Evolutionary conservation across 2,888 invertebrate genomes (phyloP), one percentile per base, ranked within the genome.

Genomic region (Sesia bembeciformis): DNA sequence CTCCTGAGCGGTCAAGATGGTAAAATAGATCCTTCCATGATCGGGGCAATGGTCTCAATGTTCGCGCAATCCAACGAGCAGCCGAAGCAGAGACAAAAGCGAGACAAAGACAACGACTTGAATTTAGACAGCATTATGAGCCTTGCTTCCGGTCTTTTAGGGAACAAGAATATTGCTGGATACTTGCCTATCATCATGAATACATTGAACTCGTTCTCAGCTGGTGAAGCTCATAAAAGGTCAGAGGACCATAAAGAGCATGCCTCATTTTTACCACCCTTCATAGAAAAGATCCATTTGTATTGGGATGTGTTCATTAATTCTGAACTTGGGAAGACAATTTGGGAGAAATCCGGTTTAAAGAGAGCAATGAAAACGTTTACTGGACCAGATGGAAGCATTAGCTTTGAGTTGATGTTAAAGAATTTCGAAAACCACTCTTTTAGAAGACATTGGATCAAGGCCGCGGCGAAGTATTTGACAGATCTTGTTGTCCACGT

Each of bases 381-480:
- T 77, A 90, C 91, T 3, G 93, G 93, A 39, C 90, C 92, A 1
- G 90, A 93, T 55, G 95, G 95, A 0, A 92, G 91, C 58, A 81
- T 96, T 57, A 93, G 93, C 69, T 94, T 94, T 64, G 93, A 93
- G 51, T 90, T 92, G 60, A 92, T 96, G 68, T 91, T 95, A 63
- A 94, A 93, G 66, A 93, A 94, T 63, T 92, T 96, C 62, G 95
- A 96, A 72, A 95, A 96, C 72, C 94, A 94, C 56, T 92, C 93
- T 52, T 94, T 95, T 67, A 92, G 96, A 60, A 91, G 94, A 52
- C 92, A 94, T 61, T 96, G 96, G 96, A 94, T 96, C 61, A 93
- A 93, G 65, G 91, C 93, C 4, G 91, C 95, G 5, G 94, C 95
- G 1, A 91, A 92, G 59, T 94, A 94, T 68, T 82, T 96, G 59